Evolutionary conservation across 2,113 vertebrate species (phyloP).

Genomic region (Raja brachyura): DNA sequence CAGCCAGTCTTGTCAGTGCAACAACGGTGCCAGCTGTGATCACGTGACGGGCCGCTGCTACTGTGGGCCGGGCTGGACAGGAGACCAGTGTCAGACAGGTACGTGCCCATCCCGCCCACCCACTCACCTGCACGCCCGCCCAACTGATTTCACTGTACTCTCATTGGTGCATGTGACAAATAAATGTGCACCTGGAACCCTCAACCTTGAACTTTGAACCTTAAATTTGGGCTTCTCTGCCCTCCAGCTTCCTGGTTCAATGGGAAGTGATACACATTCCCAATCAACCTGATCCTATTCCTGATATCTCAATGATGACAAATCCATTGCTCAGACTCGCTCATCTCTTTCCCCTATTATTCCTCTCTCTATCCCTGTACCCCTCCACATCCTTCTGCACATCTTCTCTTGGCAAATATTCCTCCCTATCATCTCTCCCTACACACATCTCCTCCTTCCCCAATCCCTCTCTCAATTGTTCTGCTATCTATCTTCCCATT

Average conservation of each 20-base stretch:
- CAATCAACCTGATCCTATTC: neutral
- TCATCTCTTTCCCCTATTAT: neutral
- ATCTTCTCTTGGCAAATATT: too few species aligned
- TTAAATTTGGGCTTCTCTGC: too few species aligned
- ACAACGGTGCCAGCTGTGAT: constrained; percentile 69
- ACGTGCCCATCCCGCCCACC: constrained; percentile 36
- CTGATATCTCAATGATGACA: too few species aligned
- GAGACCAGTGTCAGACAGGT: constrained; percentile 73
- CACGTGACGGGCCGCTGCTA: constrained; percentile 65
- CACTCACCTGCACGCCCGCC: too few species aligned
- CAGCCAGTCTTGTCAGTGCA: constrained; percentile 70
- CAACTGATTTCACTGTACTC: too few species aligned
- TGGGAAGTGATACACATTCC: neutral
- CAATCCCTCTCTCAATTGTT: neutral
- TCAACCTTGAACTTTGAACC: too few species aligned
- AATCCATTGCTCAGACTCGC: neutral
- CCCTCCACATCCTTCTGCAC: neutral
- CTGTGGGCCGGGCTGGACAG: constrained; percentile 74
- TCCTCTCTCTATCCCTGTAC: neutral
- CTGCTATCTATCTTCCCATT: too few species aligned
- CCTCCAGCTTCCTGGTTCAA: neutral
- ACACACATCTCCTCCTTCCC: neutral
- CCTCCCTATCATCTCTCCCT: too few species aligned
- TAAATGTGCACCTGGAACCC: too few species aligned
- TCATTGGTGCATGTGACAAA: too few species aligned